Conservation (phyloP, 2,113 vertebrate genomes). For the Tenebrosternarchus preto region DNA sequence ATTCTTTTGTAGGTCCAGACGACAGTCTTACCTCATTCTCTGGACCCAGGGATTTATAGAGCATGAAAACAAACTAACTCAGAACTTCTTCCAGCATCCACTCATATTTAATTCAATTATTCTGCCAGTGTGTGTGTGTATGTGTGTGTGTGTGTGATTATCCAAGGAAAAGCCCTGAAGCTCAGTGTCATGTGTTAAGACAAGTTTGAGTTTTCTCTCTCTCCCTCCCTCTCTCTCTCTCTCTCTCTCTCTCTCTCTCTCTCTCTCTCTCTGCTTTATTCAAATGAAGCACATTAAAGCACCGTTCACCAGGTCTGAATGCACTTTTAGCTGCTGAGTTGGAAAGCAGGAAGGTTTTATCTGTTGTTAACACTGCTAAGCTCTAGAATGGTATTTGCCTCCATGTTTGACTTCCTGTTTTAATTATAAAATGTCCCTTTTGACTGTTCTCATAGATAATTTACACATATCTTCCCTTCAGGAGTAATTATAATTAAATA, state of each 20-base stretch:
- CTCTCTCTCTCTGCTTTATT: conserved; percentile 39
- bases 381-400: conserved; percentile 17
- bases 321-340: conserved; percentile 23
- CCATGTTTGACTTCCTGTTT: conserved; percentile 24
- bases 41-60: conserved; percentile 55
- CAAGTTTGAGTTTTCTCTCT: conserved; percentile 35
- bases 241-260: too few species aligned
- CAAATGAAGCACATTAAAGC: conserved; percentile 31
- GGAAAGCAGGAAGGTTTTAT: conserved; percentile 8
- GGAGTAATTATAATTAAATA: conserved; percentile 46
- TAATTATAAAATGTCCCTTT: conserved; percentile 50
- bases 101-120: conserved; percentile 63
- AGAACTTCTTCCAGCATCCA: conserved; percentile 57
- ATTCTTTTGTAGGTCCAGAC: not conserved
- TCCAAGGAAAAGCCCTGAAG: conserved; percentile 48
- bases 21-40: not conserved
- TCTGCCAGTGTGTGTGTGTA: conserved; percentile 34
- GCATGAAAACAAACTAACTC: conserved; percentile 61
- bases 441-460: conserved; percentile 55
- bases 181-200: conserved; percentile 46
- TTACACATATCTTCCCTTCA: conserved; percentile 41
- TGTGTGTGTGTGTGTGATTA: conserved; percentile 43
- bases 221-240: too few species aligned
- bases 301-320: conserved; percentile 28
- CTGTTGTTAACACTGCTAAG: conserved; percentile 15